Conservation (phyloP, 2,113 vertebrate species). For the Cichladusa arquata region DNA sequence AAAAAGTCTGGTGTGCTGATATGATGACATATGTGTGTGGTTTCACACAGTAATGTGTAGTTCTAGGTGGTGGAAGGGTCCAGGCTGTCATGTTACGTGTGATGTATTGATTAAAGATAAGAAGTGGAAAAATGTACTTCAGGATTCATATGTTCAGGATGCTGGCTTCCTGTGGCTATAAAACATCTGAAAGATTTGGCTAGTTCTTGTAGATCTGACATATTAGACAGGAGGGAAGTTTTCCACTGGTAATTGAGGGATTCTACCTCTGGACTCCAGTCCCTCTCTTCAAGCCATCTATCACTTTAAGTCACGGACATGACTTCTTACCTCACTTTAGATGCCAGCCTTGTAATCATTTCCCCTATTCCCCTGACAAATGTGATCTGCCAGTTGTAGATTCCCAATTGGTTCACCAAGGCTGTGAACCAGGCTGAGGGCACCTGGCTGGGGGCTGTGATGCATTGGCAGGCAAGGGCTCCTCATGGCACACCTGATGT, state of each 20-base stretch:
- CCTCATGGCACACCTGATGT: background rate
- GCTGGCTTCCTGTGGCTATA: background rate
- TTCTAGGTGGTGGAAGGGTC: background rate
- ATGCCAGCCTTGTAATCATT: constrained; percentile 51
- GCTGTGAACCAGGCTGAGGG: background rate
- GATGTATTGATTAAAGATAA: constrained; percentile 30
- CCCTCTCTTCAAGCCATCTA: constrained; percentile 7
- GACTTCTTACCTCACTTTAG: constrained; percentile 32
- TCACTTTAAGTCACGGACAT: background rate
- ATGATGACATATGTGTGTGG: background rate
- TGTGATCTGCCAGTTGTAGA: background rate
- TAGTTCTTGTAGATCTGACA: constrained; percentile 1
- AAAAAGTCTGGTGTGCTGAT: background rate
- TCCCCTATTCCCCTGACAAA: background rate
- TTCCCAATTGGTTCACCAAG: background rate
- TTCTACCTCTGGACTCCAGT: background rate
- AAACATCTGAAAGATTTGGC: constrained; percentile 3
- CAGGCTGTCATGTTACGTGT: background rate
- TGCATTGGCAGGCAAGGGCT: background rate
- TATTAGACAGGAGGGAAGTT: background rate
- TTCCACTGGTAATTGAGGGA: constrained; percentile 9
- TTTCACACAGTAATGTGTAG: background rate
- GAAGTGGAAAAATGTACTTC: background rate
- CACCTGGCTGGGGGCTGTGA: background rate
- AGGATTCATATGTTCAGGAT: background rate